Evolutionary conservation across 92 coral and sea anemone genomes (phyloP).

Genomic region (Galaxea fascicularis): DNA sequence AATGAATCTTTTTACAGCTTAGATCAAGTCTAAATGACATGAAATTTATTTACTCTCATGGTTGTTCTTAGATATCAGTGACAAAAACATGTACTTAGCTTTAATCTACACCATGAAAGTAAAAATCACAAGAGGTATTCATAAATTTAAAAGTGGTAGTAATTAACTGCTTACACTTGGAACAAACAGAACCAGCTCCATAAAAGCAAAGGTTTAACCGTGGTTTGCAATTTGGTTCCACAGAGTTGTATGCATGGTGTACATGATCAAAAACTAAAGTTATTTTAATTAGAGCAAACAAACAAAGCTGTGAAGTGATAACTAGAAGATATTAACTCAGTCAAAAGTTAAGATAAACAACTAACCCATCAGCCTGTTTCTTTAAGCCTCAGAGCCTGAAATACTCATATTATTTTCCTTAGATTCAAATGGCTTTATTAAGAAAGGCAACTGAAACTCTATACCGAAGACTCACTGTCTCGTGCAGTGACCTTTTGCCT

Average conservation of each 20-base stretch:
- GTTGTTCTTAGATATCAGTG: no score
- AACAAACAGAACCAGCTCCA: not conserved
- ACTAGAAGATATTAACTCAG: not conserved
- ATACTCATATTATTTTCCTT: not conserved
- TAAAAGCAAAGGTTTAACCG: not conserved
- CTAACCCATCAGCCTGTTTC: constrained; percentile 8
- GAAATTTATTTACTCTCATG: no score
- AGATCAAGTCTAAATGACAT: no score
- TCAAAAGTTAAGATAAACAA: not conserved
- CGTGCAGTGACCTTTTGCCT: constrained; percentile 31
- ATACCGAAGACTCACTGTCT: constrained; percentile 21
- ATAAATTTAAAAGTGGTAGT: not conserved
- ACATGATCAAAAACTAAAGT: constrained; percentile 20
- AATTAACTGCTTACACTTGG: not conserved
- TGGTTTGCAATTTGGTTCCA: not conserved
- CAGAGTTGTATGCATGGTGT: not conserved
- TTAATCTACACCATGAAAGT: not conserved
- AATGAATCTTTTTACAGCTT: no score
- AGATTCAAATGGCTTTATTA: constrained; percentile 20
- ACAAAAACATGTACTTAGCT: no score
- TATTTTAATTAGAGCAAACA: constrained; percentile 17
- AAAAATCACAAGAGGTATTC: not conserved
- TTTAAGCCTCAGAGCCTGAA: constrained; percentile 3
- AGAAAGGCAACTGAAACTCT: constrained; percentile 17
- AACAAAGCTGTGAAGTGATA: constrained; percentile 20